phyloP scores from a whole-genome alignment of 2,113 vertebrate species.

The Malurus cyaneus region DNA sequence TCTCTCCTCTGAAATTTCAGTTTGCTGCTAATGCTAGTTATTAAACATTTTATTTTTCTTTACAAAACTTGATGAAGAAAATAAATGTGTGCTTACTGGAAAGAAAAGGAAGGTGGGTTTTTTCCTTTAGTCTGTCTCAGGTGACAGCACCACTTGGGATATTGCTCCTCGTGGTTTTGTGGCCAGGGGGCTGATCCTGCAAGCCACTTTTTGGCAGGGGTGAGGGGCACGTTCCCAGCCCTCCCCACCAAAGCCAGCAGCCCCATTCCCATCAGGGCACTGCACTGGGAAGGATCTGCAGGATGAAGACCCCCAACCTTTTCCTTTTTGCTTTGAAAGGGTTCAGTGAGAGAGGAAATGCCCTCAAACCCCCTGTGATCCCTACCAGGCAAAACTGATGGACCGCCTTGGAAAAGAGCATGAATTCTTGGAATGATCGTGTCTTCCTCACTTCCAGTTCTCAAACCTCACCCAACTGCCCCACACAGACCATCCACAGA shows the following conservation, averaged over 20 bases:
- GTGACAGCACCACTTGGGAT: background rate
- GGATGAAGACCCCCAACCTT: background rate
- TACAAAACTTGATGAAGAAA: conserved; percentile 72
- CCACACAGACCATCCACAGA: background rate
- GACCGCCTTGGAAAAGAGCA: background rate
- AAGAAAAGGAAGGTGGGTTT: conserved; percentile 10
- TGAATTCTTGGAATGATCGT: fast-evolving
- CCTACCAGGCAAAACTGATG: fast-evolving
- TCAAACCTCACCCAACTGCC: background rate
- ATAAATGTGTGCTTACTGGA: conserved; percentile 31
- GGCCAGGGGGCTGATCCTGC: background rate
- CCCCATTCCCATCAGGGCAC: background rate
- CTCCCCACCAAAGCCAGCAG: background rate
- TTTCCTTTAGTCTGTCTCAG: background rate
- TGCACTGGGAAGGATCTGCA: background rate
- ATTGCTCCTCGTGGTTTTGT: background rate
- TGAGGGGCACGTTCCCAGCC: fast-evolving
- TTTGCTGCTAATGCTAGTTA: conserved; percentile 80
- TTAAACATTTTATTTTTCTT: conserved; percentile 78
- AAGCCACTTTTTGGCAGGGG: background rate
- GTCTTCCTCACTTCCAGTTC: background rate
- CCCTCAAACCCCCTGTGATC: background rate
- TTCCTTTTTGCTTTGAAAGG: background rate
- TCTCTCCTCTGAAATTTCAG: conserved; percentile 79
- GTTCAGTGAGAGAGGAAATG: background rate